A percentile compares a stretch with the other conserved stretches of the same genome.
Evolutionary conservation across 2,797 vertebrate genomes (phyloP).

Genomic region (Borostomias antarcticus): DNA sequence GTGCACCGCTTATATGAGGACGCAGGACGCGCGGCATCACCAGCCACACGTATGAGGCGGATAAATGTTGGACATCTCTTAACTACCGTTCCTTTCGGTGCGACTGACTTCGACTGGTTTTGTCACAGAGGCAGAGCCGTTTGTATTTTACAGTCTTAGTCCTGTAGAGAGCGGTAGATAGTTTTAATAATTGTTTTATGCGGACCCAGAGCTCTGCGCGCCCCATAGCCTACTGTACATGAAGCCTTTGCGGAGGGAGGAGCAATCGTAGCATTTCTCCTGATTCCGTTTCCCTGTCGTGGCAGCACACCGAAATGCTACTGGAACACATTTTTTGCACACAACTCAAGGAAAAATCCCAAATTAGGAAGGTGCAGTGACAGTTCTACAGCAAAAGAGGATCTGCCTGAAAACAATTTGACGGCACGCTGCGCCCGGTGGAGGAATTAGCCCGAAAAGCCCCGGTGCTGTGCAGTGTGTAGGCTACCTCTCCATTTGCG

Average conservation of each 20-base stretch:
- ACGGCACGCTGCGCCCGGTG: slow-evolving; percentile 53
- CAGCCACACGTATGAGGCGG: not conserved
- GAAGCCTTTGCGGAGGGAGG: slow-evolving; percentile 82
- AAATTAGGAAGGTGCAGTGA: slow-evolving; percentile 25
- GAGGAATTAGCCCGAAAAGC: slow-evolving; percentile 44
- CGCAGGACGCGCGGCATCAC: not conserved
- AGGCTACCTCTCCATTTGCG: slow-evolving; percentile 54
- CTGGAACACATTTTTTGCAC: slow-evolving; percentile 47
- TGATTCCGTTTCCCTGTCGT: slow-evolving; percentile 65
- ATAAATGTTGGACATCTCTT: not conserved
- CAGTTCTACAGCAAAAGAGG: slow-evolving; percentile 19
- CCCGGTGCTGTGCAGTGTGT: slow-evolving; percentile 38
- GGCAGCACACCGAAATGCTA: slow-evolving; percentile 62
- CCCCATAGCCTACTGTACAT: slow-evolving; percentile 72
- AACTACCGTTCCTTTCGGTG: not conserved
- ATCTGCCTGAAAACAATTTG: slow-evolving; percentile 34
- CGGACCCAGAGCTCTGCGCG: slow-evolving; percentile 31
- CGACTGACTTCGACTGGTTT: not conserved
- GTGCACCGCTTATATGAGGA: slow-evolving; percentile 3
- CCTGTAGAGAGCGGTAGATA: slow-evolving; percentile 82
- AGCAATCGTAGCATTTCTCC: slow-evolving; percentile 75
- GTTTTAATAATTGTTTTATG: slow-evolving; percentile 61
- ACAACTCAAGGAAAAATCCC: slow-evolving; percentile 38
- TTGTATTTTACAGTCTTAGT: slow-evolving; percentile 63
- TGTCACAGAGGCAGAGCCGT: not conserved